Evolutionary conservation across 2,888 invertebrate genomes (phyloP), one percentile per base, ranked within the genome.

Genomic region (Xestoiulus laeticollis): DNA sequence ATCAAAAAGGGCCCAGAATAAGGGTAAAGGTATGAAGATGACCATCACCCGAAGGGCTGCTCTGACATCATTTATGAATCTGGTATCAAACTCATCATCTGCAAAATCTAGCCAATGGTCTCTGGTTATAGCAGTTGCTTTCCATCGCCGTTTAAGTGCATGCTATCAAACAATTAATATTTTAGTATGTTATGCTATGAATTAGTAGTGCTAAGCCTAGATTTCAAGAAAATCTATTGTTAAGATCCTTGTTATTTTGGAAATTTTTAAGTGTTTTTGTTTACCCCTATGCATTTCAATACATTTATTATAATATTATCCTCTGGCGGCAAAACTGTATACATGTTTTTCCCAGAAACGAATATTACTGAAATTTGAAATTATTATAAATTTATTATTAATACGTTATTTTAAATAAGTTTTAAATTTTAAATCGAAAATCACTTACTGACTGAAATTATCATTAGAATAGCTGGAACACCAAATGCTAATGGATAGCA

Each of bases 1-100:
- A 92, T 99, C 99, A 92, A 96, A 99, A 0, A 99, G 93, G 0
- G 99, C 97, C 98, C 98, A 99, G 92, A 99, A 99, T n/a, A 99
- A 94, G 0, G 98, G 98, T 85, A 98, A 93, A 0, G 99, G 99
- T 38, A 98, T 92, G 91, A 96, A 98, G 1, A 98, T 93, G 8
- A 96, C 94, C 12, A 98, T 92, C 0, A 98, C 95, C 89, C 94
- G 94, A 10, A 97, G 91, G 0, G 96, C 93, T 0, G 94, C 93
- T 92, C 96, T 97, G 12, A 97, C 94, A 90, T 98, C 98, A 4
- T 94, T 93, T 3, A 98, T 96, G 89, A 97, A 93, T 88, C 93
- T 92, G 0, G 91, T 91, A 33, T 95, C 96, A 91, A 95, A 98
- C 90, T 94, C 94, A 88, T 95, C 95, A 89, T 95, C 95, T 0